Evolutionary conservation across 2,113 vertebrate species (phyloP).

Genomic region (Hyla sarda): DNA sequence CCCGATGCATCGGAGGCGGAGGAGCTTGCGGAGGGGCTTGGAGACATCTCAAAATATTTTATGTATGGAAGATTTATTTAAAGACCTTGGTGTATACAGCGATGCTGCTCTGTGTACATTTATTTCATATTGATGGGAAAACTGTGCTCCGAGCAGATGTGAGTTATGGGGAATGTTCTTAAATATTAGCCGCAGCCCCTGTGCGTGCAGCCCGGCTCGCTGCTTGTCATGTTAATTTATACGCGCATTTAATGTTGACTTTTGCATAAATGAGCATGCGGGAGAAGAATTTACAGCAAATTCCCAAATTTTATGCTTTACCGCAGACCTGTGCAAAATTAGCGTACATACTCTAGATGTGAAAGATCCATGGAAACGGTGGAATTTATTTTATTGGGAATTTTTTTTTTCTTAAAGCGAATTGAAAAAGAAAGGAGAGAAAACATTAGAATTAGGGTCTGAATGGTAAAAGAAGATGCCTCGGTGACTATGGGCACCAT

Average conservation of each 20-base stretch:
- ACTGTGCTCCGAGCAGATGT: background rate
- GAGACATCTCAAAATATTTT: background rate
- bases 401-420: background rate
- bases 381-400: background rate
- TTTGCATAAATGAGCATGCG: background rate
- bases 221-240: conserved; percentile 6
- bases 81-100: conserved; percentile 36
- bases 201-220: background rate
- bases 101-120: background rate
- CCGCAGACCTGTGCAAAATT: background rate
- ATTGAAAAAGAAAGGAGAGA: background rate
- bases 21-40: background rate
- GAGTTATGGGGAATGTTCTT: conserved; percentile 16
- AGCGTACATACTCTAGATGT: background rate
- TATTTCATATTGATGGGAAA: conserved; percentile 1
- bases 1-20: background rate
- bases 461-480: background rate
- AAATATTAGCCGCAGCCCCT: background rate
- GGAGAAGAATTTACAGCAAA: background rate
- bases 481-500: background rate
- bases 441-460: background rate
- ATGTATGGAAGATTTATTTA: conserved; percentile 33
- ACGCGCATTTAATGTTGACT: conserved; percentile 8
- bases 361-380: background rate
- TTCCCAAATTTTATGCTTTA: background rate